Evolutionary conservation across 2,888 invertebrate species (phyloP).

Genomic region (Branchellion lobata): DNA sequence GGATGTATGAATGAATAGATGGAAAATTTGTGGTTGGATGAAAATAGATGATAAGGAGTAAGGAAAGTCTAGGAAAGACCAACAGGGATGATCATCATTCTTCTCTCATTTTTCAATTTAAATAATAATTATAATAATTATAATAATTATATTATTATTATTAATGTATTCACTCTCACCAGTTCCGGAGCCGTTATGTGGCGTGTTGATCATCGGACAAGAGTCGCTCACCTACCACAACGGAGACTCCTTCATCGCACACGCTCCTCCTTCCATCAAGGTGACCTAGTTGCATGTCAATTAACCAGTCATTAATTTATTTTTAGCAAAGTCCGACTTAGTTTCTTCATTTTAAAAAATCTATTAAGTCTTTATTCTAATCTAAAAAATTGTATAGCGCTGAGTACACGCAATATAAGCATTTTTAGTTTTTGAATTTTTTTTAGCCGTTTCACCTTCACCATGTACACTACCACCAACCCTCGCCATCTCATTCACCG

Average conservation of each 20-base stretch:
- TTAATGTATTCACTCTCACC: constrained; percentile 42
- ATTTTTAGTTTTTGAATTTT: too few species aligned
- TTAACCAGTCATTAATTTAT: background rate
- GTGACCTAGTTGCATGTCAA: constrained; percentile 66
- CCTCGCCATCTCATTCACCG: too few species aligned
- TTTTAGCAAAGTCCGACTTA: background rate
- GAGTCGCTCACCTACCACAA: constrained; percentile 96
- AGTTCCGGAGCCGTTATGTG: constrained; percentile 91
- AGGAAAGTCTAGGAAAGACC: too few species aligned
- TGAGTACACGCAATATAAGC: background rate
- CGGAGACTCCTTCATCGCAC: constrained; percentile 73
- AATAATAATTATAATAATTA: too few species aligned
- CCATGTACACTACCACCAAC: too few species aligned
- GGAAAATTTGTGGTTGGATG: background rate
- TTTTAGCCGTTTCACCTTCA: too few species aligned
- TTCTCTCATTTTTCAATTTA: too few species aligned
- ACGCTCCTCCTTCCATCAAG: constrained; percentile 90
- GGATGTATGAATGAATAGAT: too few species aligned
- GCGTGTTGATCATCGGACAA: constrained; percentile 92
- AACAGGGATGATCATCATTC: too few species aligned
- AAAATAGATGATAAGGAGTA: background rate
- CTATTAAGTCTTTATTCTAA: too few species aligned
- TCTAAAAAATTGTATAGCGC: background rate
- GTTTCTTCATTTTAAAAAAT: background rate
- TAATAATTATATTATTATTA: background rate